Percentiles rank a stretch among this genome's conserved stretches.
These are phyloP conservation scores for Anticlea derivata DNA, from an alignment of 2,888 invertebrate species.

Conservation along the genomic window DNA sequence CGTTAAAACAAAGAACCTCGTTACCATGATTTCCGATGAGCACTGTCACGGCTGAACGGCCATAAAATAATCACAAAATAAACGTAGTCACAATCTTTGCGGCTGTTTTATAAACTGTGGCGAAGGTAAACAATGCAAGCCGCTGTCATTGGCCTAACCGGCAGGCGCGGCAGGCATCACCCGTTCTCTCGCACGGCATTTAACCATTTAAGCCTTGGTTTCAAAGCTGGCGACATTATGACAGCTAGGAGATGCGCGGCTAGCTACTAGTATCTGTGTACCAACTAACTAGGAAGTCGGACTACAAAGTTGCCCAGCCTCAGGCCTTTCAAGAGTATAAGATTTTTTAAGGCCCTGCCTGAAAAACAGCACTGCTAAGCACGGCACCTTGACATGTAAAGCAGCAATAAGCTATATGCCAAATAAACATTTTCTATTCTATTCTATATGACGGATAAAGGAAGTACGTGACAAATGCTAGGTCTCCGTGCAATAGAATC, in stretches of 20 bases:
- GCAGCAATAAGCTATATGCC: no score
- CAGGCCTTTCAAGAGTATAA: no score
- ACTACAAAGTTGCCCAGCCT: no score
- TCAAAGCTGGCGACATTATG: not conserved
- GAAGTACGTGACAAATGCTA: no score
- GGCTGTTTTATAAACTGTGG: slow-evolving; percentile 2
- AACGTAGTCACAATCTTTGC: not conserved
- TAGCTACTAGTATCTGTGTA: no score
- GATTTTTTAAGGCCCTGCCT: no score
- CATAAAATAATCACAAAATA: slow-evolving; percentile 31
- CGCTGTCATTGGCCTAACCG: slow-evolving; percentile 43
- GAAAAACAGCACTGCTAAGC: no score
- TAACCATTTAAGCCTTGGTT: slow-evolving; percentile 12
- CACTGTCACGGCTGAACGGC: slow-evolving; percentile 25
- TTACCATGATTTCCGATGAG: slow-evolving; percentile 25
- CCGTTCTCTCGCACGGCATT: slow-evolving; percentile 48
- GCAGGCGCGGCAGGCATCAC: slow-evolving; percentile 48
- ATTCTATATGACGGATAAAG: no score
- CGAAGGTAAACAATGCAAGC: slow-evolving; percentile 19
- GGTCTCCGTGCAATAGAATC: no score
- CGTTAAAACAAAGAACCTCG: not conserved
- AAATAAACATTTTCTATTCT: no score
- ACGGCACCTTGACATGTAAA: no score
- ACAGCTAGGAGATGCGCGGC: not conserved
- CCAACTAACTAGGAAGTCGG: no score